Percentiles rank a stretch among this genome's conserved stretches.
Conservation (phyloP, 1,140 invertebrate species). For the Tetramorium simillimum region DNA sequence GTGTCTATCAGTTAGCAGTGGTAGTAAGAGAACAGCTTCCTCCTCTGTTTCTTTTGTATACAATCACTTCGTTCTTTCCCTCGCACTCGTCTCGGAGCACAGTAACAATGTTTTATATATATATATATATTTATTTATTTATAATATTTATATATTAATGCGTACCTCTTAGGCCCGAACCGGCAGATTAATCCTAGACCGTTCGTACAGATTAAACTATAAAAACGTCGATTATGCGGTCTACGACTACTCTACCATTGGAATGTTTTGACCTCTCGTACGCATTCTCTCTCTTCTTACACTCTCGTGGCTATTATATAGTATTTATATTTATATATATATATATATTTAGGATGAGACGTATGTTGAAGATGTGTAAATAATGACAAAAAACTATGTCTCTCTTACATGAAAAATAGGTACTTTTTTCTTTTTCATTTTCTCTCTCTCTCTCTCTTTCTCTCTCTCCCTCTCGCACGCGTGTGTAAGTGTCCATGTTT, state of each 20-base stretch:
- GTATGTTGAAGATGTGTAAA: slow-evolving; percentile 75
- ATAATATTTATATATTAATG: slow-evolving; percentile 68
- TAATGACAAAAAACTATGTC: slow-evolving; percentile 82
- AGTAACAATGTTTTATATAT: slow-evolving; percentile 44
- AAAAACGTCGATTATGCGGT: slow-evolving; percentile 70
- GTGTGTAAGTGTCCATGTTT: slow-evolving; percentile 66
- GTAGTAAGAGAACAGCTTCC: slow-evolving; percentile 67
- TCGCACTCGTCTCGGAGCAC: slow-evolving; percentile 56
- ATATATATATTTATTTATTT: slow-evolving; percentile 14
- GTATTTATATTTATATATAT: slow-evolving; percentile 43
- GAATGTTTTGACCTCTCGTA: slow-evolving; percentile 37
- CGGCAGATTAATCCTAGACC: slow-evolving; percentile 73
- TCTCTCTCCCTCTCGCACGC: slow-evolving; percentile 69
- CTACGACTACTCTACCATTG: slow-evolving; percentile 70
- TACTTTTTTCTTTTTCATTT: slow-evolving; percentile 74
- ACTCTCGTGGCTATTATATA: slow-evolving; percentile 63
- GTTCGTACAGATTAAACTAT: slow-evolving; percentile 71
- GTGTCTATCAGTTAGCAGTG: slow-evolving; percentile 70
- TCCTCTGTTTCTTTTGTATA: slow-evolving; percentile 23
- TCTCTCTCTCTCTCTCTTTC: slow-evolving; percentile 49
- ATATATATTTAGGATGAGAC: slow-evolving; percentile 56
- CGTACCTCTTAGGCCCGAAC: slow-evolving; percentile 72
- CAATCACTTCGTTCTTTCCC: slow-evolving; percentile 45
- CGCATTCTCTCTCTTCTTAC: slow-evolving; percentile 62
- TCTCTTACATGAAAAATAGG: slow-evolving; percentile 81